These are phyloP conservation scores for Falco cherrug DNA, from an alignment of 2,797 vertebrate species.

Conservation along the genomic window DNA sequence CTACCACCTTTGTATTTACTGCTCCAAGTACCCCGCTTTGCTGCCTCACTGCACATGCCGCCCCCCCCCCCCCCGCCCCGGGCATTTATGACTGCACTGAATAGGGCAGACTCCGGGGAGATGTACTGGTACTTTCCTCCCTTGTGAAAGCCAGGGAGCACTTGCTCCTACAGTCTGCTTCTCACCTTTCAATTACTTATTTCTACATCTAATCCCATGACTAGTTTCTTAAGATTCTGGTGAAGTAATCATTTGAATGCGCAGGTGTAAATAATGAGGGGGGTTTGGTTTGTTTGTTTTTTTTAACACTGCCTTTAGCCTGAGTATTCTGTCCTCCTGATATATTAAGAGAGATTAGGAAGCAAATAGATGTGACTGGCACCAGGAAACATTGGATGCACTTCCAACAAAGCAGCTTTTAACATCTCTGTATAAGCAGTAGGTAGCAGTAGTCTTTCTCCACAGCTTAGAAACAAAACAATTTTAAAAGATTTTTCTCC, in stretches of 20 bases:
- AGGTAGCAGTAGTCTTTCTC: neutral
- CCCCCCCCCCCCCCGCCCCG: too few relatives aligned
- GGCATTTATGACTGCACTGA: neutral
- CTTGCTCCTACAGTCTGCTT: neutral
- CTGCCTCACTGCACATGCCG: neutral
- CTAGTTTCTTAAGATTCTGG: neutral
- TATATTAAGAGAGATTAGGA: neutral
- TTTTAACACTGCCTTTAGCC: neutral
- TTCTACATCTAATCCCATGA: neutral
- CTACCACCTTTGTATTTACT: neutral
- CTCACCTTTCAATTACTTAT: neutral
- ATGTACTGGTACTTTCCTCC: neutral
- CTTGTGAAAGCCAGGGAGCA: neutral
- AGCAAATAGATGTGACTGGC: neutral
- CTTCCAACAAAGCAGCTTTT: neutral
- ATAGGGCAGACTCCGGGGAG: neutral
- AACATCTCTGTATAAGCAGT: neutral
- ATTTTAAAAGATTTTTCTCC: neutral
- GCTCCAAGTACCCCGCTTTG: neutral
- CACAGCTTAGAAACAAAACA: neutral
- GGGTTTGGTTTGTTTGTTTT: neutral
- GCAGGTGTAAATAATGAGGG: neutral
- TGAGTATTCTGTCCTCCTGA: neutral
- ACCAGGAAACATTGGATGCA: neutral
- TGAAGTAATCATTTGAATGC: neutral